Percentiles rank a stretch among this genome's conserved stretches.
Conservation (phyloP, 1,140 invertebrate species). For the Macrosteles quadrilineatus region DNA sequence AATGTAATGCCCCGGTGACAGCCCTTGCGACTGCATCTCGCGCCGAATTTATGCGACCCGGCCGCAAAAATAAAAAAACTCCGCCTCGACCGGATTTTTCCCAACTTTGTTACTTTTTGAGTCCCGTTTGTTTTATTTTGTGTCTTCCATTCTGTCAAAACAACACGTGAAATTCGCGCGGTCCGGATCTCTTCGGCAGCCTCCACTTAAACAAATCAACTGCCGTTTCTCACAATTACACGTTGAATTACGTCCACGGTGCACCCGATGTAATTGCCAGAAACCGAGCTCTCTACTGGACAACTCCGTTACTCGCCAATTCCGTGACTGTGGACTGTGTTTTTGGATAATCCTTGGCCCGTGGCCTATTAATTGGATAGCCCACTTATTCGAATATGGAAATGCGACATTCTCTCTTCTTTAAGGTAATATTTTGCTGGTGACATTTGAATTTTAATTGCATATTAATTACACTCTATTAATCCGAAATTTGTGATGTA, state of each 20-base stretch:
- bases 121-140: conserved; percentile 25
- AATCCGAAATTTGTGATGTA: too few relatives aligned
- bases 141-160: conserved; percentile 27
- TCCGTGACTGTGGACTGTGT: too few relatives aligned
- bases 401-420: too few relatives aligned
- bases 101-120: conserved; percentile 34
- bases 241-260: conserved; percentile 12
- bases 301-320: too few relatives aligned
- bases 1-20: conserved; percentile 22
- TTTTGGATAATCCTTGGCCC: too few relatives aligned
- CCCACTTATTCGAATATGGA: too few relatives aligned
- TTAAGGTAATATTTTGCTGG: too few relatives aligned
- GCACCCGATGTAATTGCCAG: not conserved
- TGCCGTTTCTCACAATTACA: conserved; percentile 28
- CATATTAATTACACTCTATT: too few relatives aligned
- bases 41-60: conserved; percentile 39
- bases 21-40: conserved; percentile 29
- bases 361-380: too few relatives aligned
- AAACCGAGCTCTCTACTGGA: not conserved
- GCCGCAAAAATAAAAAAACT: conserved; percentile 34
- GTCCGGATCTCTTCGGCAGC: not conserved
- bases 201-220: conserved; percentile 28
- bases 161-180: conserved; percentile 6
- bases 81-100: conserved; percentile 39
- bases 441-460: too few relatives aligned